Evolutionary conservation across 2,888 invertebrate species (phyloP), one percentile per base, ranked within the genome.

Genomic region (Diloba caeruleocephala): DNA sequence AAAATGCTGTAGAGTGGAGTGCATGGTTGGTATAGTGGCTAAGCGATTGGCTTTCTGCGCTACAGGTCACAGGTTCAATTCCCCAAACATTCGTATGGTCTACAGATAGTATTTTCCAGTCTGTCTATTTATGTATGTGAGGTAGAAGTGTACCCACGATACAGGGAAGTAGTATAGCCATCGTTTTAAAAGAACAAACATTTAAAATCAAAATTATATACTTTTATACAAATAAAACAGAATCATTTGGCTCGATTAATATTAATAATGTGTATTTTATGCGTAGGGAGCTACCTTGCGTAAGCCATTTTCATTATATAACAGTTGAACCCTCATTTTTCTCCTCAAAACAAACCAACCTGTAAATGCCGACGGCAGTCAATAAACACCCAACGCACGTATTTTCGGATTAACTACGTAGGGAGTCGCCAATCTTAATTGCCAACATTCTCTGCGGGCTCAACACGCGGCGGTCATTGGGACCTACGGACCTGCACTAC

Each of bases 381-480:
- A 85, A 92, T 93, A 92, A 92, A 90, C 89, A 89, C 88, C 84
- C 91, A 73, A 74, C 78, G 81, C 91, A 92, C 91, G 92, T 92
- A 92, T 89, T 89, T 90, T 87, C 82, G 87, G 90, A 92, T 92
- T 91, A 92, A 91, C 90, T 87, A 78, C 81, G 81, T 81, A 84
- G 90, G 89, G 89, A 88, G 87, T 86, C 79, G 84, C 88, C 88
- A 86, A 88, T 91, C 90, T 91, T 92, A 92, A 92, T 92, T 92
- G 90, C 84, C 79, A 78, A 73, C 83, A 79, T 84, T 80, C 84
- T 84, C 81, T 79, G 78, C 74, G 79, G 71, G 74, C 69, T 73
- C 74, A 73, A 69, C 73, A 66, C 63, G 74, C 78, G 71, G 82
- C 78, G 90, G 89, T 84, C 88, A 85, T 86, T 88, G 81, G 71